Evolutionary conservation across 2,113 vertebrate genomes (phyloP).

Genomic region (Pelmatolapia mariae): DNA sequence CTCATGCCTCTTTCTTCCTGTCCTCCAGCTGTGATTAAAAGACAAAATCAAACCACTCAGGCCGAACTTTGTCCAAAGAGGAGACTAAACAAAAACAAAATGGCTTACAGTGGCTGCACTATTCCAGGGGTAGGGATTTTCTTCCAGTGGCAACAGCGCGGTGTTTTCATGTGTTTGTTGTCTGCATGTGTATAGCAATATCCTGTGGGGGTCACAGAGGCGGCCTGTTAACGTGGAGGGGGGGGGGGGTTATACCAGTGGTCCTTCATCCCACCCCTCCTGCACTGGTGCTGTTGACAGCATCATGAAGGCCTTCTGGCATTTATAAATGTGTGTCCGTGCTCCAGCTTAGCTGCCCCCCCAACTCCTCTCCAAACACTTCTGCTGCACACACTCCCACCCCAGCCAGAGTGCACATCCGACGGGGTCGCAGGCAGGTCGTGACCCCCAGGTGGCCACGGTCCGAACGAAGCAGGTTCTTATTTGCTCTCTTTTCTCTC

Average conservation of each 20-base stretch:
- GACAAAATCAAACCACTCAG: constrained; percentile 35
- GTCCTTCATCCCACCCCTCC: neutral
- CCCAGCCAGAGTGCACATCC: constrained; percentile 84
- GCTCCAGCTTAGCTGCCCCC: constrained; percentile 58
- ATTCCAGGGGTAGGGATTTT: constrained; percentile 18
- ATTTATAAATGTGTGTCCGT: constrained; percentile 54
- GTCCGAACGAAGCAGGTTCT: constrained; percentile 12
- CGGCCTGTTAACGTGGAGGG: constrained; percentile 44
- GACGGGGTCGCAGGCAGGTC: constrained; percentile 91
- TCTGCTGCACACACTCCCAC: constrained; percentile 68
- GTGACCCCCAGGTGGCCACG: constrained; percentile 90
- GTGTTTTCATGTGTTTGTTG: constrained; percentile 51
- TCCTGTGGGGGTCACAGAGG: constrained; percentile 70
- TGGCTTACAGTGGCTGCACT: constrained; percentile 35
- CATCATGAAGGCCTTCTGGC: constrained; percentile 52
- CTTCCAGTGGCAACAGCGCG: neutral
- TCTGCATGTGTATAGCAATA: constrained; percentile 43
- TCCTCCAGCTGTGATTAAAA: constrained; percentile 48
- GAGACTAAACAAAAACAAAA: constrained; percentile 59
- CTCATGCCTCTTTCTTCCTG: constrained; percentile 31
- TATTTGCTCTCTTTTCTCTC: constrained; percentile 1
- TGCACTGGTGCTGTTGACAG: constrained; percentile 22
- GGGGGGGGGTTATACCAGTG: constrained; percentile 5
- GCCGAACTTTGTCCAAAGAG: constrained; percentile 9
- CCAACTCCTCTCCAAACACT: constrained; percentile 42